A percentile compares a stretch with the other conserved stretches of the same genome.
These are phyloP conservation scores for Vanessa tameamea DNA, from an alignment of 1,140 invertebrate species.

Conservation along the genomic window DNA sequence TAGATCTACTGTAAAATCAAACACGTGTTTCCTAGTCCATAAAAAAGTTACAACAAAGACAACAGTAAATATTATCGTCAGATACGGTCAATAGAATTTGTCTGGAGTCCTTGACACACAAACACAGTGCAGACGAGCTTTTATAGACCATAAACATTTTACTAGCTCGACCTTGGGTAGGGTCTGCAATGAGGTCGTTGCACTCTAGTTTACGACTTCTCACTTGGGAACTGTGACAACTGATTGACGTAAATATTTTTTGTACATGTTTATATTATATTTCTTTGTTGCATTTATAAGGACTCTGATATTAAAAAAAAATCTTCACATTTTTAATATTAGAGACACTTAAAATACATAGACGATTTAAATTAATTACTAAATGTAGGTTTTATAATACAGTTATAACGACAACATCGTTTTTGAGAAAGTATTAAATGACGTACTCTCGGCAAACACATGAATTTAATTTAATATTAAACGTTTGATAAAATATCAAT, in stretches of 20 bases:
- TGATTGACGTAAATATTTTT: conserved; percentile 37
- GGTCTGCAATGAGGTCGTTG: conserved; percentile 77
- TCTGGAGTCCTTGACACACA: conserved; percentile 76
- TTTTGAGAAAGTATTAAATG: too few relatives aligned
- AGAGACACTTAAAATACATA: too few relatives aligned
- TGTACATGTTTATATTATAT: not conserved
- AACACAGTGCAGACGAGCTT: conserved; percentile 75
- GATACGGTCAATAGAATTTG: conserved; percentile 59
- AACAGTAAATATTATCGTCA: conserved; percentile 41
- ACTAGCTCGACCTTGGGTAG: conserved; percentile 77
- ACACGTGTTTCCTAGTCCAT: conserved; percentile 23
- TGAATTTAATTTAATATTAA: too few relatives aligned
- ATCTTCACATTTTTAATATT: not conserved
- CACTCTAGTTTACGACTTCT: conserved; percentile 64
- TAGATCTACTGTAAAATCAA: conserved; percentile 20
- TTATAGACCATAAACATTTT: conserved; percentile 81
- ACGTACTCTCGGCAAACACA: too few relatives aligned
- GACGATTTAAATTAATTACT: too few relatives aligned
- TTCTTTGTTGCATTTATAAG: not conserved
- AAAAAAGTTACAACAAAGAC: conserved; percentile 27
- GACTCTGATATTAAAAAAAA: not conserved
- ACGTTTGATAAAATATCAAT: too few relatives aligned
- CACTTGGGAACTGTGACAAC: conserved; percentile 45
- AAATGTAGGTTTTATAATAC: too few relatives aligned
- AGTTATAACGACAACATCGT: too few relatives aligned